A percentile compares a stretch with the other conserved stretches of the same genome.
These are phyloP conservation scores for Plusia festucae DNA, from an alignment of 2,888 invertebrate species.

Conservation along the genomic window DNA sequence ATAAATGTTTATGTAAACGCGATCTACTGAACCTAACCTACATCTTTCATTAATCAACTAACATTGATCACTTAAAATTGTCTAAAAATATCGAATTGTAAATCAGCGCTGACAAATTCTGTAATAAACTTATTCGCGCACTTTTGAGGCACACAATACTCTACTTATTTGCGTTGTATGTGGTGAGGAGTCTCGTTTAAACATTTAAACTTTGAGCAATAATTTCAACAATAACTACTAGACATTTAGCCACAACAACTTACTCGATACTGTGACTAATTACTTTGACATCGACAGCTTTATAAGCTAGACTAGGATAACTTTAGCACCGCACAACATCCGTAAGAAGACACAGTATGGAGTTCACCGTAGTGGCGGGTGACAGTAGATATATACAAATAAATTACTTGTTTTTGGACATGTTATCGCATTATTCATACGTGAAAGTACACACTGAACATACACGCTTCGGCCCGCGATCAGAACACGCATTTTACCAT, in stretches of 20 bases:
- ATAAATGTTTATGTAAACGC: conserved; percentile 19
- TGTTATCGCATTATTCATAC: conserved; percentile 66
- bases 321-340: neutral
- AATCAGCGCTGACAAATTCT: conserved; percentile 3
- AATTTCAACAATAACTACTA: conserved; percentile 11
- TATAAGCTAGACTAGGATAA: neutral
- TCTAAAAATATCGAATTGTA: conserved; percentile 4
- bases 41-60: conserved; percentile 21
- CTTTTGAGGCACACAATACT: neutral
- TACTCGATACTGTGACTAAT: conserved; percentile 19
- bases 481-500: conserved; percentile 67
- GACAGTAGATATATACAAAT: conserved; percentile 1
- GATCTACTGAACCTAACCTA: conserved; percentile 23
- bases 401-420: conserved; percentile 39
- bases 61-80: conserved; percentile 22
- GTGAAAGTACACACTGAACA: conserved; percentile 56
- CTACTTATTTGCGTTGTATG: conserved; percentile 2
- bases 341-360: conserved; percentile 12
- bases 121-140: neutral
- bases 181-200: neutral
- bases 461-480: conserved; percentile 74
- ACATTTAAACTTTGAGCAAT: conserved; percentile 35
- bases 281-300: conserved; percentile 9
- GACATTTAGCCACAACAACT: conserved; percentile 2
- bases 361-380: conserved; percentile 3